Evolutionary conservation across 2,888 invertebrate genomes (phyloP).

Genomic region (Ecliptopera silaceata): DNA sequence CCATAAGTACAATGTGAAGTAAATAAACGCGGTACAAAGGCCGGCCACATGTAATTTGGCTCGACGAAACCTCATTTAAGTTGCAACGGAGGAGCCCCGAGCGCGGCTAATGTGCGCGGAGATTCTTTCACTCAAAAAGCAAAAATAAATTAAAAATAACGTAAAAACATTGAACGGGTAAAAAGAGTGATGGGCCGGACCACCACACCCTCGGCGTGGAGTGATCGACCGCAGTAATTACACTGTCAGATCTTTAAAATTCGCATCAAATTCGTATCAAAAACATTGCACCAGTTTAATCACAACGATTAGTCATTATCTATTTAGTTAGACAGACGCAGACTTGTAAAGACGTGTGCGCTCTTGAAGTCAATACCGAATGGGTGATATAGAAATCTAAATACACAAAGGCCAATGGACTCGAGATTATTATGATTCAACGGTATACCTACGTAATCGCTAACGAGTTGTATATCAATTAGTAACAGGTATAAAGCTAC

Average conservation of each 20-base stretch:
- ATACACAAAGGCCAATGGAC: constrained; percentile 38
- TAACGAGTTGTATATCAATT: constrained; percentile 25
- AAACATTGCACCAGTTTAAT: constrained; percentile 27
- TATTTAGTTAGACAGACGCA: constrained; percentile 31
- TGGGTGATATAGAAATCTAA: constrained; percentile 37
- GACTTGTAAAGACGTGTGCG: constrained; percentile 41
- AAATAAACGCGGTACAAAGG: constrained; percentile 75
- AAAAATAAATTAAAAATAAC: constrained; percentile 75
- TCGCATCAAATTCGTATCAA: constrained; percentile 51
- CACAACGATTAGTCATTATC: constrained; percentile 35
- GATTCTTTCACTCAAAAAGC: constrained; percentile 72
- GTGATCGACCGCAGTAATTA: constrained; percentile 73
- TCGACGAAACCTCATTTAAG: constrained; percentile 76
- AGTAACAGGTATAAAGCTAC: constrained; percentile 31
- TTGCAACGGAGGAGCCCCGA: constrained; percentile 62
- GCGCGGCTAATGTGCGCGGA: constrained; percentile 67
- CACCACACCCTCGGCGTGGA: constrained; percentile 67
- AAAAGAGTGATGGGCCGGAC: constrained; percentile 71
- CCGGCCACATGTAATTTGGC: constrained; percentile 76
- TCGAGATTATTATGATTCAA: constrained; percentile 37
- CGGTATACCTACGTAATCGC: constrained; percentile 35
- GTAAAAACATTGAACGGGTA: constrained; percentile 73
- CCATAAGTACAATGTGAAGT: constrained; percentile 81
- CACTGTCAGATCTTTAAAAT: constrained; percentile 67
- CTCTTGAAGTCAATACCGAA: constrained; percentile 39